phyloP scores from a whole-genome alignment of 2,797 vertebrate species.

The Rousettus madagascariensis region DNA sequence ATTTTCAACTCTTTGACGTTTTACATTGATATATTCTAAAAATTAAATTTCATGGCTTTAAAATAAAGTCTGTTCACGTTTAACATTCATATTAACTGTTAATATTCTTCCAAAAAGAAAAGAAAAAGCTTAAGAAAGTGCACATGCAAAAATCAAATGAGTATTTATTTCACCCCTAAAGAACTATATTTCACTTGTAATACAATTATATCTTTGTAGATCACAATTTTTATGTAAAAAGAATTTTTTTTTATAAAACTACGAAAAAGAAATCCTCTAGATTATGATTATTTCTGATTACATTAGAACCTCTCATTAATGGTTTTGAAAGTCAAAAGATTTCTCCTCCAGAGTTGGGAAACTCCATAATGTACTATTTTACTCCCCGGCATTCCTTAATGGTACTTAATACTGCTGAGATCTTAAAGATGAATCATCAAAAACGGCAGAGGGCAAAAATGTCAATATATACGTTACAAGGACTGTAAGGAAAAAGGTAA shows the following conservation, averaged over 20 bases:
- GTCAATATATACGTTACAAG: background rate
- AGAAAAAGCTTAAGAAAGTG: background rate
- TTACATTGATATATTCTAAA: slow-evolving; percentile 29
- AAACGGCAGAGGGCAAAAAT: slow-evolving; percentile 21
- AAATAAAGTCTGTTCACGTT: slow-evolving; percentile 11
- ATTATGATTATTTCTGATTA: slow-evolving; percentile 21
- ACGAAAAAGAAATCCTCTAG: background rate
- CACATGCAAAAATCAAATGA: background rate
- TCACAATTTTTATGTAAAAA: background rate
- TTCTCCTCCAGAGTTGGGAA: background rate
- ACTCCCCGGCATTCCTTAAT: background rate
- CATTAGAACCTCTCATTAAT: background rate
- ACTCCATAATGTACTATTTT: slow-evolving; percentile 7
- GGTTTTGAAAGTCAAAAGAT: slow-evolving; percentile 26
- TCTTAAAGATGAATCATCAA: slow-evolving; percentile 52
- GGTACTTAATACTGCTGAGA: slow-evolving; percentile 12
- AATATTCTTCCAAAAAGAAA: background rate
- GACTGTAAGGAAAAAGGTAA: background rate
- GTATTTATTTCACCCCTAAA: slow-evolving; percentile 1
- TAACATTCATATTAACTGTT: background rate
- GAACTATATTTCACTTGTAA: background rate
- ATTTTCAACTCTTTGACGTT: background rate
- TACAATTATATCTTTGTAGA: background rate
- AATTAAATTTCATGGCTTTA: slow-evolving; percentile 1
- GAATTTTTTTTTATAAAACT: background rate